These are phyloP conservation scores for Latrodectus hesperus DNA, from an alignment of 2,888 invertebrate species.

Conservation along the genomic window DNA sequence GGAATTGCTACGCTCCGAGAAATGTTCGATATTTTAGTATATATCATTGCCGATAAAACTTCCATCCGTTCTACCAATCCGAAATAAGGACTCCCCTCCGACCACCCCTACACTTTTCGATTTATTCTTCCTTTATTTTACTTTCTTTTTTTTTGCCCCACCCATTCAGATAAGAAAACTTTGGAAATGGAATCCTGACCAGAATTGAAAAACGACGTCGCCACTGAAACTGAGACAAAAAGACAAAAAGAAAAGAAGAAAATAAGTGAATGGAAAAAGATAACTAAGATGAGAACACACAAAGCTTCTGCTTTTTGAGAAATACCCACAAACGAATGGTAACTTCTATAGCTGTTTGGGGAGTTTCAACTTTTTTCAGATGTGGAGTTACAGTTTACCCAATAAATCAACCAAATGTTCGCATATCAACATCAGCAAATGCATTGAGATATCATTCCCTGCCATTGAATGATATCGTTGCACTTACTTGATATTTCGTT, in stretches of 20 bases:
- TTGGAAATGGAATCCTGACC: constrained; percentile 68
- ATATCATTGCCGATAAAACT: constrained; percentile 63
- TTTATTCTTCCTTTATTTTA: constrained; percentile 22
- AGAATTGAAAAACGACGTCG: constrained; percentile 69
- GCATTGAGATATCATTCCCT: constrained; percentile 60
- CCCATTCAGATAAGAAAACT: constrained; percentile 57
- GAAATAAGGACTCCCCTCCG: constrained; percentile 13
- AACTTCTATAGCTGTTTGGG: constrained; percentile 57
- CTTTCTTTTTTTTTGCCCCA: constrained; percentile 20
- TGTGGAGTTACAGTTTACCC: constrained; percentile 58
- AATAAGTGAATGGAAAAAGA: constrained; percentile 46
- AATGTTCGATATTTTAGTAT: constrained; percentile 60
- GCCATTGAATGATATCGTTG: constrained; percentile 48
- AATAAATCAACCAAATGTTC: constrained; percentile 57
- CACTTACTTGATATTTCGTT: constrained; percentile 37
- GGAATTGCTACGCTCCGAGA: constrained; percentile 56
- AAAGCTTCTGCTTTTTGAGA: constrained; percentile 17
- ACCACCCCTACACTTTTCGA: constrained; percentile 6
- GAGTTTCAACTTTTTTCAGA: constrained; percentile 31
- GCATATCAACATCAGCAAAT: constrained; percentile 57
- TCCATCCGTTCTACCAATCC: constrained; percentile 59
- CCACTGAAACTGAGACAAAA: constrained; percentile 55
- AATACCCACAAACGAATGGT: constrained; percentile 42
- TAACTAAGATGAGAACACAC: constrained; percentile 51
- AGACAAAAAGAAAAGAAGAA: constrained; percentile 26